Percentiles rank a stretch among this genome's conserved stretches.
These are phyloP conservation scores for Labeo rohita DNA, from an alignment of 2,113 vertebrate species.

Conservation along the genomic window DNA sequence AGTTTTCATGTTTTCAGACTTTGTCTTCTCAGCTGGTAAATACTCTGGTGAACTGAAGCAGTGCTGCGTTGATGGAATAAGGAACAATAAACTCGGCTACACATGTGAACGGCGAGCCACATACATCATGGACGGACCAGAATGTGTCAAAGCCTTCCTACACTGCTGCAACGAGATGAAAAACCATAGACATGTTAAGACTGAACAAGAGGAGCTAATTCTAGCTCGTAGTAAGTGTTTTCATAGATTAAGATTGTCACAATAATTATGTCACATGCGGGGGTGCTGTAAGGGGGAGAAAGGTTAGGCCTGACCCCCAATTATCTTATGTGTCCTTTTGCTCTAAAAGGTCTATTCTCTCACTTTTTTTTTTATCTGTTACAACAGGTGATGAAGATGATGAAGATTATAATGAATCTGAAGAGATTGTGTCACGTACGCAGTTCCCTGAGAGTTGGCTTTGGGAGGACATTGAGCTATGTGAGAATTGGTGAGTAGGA, in stretches of 20 bases:
- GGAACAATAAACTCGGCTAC: constrained; percentile 73
- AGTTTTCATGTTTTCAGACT: no score
- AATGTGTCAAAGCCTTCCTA: constrained; percentile 48
- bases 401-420: not conserved
- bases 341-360: not conserved
- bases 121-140: constrained; percentile 63
- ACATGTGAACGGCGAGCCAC: constrained; percentile 65
- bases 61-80: constrained; percentile 81
- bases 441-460: constrained; percentile 58
- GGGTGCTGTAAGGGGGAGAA: no score
- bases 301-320: no score
- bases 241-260: no score
- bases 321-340: no score
- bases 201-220: not conserved
- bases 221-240: constrained; percentile 46
- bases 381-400: constrained; percentile 18
- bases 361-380: not conserved
- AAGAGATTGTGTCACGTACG: constrained; percentile 43
- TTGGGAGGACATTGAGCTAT: constrained; percentile 31
- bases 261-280: no score
- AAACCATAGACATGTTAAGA: not conserved
- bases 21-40: constrained; percentile 60
- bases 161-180: constrained; percentile 59
- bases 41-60: constrained; percentile 63
- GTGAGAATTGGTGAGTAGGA: not conserved